phyloP scores from a whole-genome alignment of 64 coral and sea anemone genomes.

The Porites australiensis region DNA sequence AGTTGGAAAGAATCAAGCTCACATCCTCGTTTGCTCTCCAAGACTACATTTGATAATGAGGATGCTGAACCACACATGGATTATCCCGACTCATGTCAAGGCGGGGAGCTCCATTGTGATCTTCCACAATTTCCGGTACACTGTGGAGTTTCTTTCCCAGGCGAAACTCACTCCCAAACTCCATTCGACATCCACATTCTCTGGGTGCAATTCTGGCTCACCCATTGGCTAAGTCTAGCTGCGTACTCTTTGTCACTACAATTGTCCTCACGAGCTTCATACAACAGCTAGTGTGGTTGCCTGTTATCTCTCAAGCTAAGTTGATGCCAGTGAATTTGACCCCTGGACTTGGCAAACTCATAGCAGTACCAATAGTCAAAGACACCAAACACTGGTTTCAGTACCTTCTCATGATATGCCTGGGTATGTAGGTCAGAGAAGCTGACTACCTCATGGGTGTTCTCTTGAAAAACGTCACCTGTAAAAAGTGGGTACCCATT shows the following conservation, averaged over 20 bases:
- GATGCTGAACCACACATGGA: constrained; percentile 52
- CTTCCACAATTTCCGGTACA: constrained; percentile 29
- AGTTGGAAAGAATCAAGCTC: constrained; percentile 33
- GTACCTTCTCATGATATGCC: constrained; percentile 16
- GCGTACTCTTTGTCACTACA: constrained; percentile 44
- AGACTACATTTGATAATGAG: constrained; percentile 33
- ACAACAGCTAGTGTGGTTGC: no score
- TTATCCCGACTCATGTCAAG: constrained; percentile 32
- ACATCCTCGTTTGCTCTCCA: not conserved
- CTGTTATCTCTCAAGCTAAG: no score
- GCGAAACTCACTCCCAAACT: not conserved
- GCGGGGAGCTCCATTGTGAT: not conserved
- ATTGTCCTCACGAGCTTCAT: constrained; percentile 37
- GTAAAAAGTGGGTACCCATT: no score
- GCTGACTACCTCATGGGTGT: constrained; percentile 12
- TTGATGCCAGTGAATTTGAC: no score
- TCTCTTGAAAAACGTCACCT: constrained; percentile 39
- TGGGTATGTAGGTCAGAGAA: constrained; percentile 32
- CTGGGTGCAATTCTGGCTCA: constrained; percentile 43
- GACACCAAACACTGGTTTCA: constrained; percentile 39
- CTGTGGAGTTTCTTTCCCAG: constrained; percentile 9
- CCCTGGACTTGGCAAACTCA: no score
- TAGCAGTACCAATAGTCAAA: constrained; percentile 16
- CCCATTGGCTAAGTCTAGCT: constrained; percentile 47
- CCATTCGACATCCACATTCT: constrained; percentile 19